Conservation (phyloP, 2,113 vertebrate species). For the Callipepla californica region DNA sequence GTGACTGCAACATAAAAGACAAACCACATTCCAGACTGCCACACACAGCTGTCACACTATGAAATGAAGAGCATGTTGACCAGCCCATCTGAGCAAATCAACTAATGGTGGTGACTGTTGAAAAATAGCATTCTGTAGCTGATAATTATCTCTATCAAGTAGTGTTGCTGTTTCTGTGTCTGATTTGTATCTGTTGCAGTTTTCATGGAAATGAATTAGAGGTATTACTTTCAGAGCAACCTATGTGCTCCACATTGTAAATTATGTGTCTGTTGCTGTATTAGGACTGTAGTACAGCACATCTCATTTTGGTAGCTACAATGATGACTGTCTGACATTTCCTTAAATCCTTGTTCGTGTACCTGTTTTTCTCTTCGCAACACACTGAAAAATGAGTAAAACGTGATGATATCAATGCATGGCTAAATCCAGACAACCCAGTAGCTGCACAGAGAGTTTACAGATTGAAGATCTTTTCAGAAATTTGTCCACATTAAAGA, state of each 20-base stretch:
- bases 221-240: no score
- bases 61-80: no score
- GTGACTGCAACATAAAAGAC: no score
- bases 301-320: slow-evolving; percentile 6
- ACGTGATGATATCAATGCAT: not conserved
- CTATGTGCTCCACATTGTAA: not conserved
- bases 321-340: not conserved
- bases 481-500: not conserved
- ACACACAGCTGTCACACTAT: no score
- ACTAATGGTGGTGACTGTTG: no score
- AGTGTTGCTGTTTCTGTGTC: no score
- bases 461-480: not conserved
- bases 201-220: no score
- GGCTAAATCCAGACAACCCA: not conserved
- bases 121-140: no score
- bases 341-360: not conserved
- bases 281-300: not conserved
- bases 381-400: not conserved
- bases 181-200: no score
- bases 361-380: slow-evolving; percentile 1
- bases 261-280: not conserved
- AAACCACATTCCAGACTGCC: no score
- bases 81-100: no score
- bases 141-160: no score
- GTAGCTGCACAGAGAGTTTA: not conserved